phyloP scores from a whole-genome alignment of 2,113 vertebrate genomes.

The Scopus umbretta region DNA sequence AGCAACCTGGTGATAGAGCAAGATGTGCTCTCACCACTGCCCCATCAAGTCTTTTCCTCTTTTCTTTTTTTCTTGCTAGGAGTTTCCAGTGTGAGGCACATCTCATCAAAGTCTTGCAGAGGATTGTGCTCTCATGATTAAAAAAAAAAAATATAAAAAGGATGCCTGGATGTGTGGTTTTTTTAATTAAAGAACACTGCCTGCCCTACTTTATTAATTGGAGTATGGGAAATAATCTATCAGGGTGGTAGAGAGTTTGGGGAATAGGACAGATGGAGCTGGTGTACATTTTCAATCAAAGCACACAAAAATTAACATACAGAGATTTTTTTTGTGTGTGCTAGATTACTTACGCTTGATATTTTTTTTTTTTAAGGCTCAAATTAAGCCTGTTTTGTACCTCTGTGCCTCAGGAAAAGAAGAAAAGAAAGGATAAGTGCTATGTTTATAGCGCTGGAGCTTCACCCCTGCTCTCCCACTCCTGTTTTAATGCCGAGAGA shows the following conservation, averaged over 20 bases:
- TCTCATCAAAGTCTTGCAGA: constrained; percentile 14
- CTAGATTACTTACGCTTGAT: not conserved
- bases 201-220: constrained; percentile 63
- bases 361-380: not conserved
- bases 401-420: constrained; percentile 7
- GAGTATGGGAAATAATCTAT: constrained; percentile 47
- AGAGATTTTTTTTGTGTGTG: not conserved
- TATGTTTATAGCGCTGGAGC: not conserved
- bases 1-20: not conserved
- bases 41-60: not conserved
- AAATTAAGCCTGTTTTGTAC: constrained; percentile 28
- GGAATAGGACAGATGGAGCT: constrained; percentile 55
- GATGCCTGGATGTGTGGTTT: not conserved
- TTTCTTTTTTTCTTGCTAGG: not conserved
- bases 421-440: not conserved
- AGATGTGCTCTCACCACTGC: not conserved
- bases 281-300: constrained; percentile 48
- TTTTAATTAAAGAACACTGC: constrained; percentile 60
- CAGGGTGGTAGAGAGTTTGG: constrained; percentile 28
- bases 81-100: not conserved
- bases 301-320: constrained; percentile 51
- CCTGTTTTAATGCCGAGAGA: not conserved
- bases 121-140: not conserved
- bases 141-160: not conserved
- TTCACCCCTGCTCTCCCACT: not conserved